Evolutionary conservation across 2,888 invertebrate genomes (phyloP).

Genomic region (Ephialtes manifestator): DNA sequence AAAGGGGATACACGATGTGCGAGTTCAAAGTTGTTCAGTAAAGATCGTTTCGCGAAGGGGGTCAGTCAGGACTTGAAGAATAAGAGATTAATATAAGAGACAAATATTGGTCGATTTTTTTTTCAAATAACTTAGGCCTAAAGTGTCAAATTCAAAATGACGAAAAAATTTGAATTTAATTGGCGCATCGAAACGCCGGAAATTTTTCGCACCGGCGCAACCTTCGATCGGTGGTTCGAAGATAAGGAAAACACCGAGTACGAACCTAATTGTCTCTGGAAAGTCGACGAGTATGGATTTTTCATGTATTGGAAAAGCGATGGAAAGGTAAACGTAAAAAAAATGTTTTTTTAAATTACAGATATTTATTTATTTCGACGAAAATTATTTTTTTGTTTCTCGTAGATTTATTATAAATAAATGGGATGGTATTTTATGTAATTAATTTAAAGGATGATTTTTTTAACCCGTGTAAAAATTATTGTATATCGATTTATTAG

Average conservation of each 20-base stretch:
- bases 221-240: conserved; percentile 90
- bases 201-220: conserved; percentile 87
- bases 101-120: conserved; percentile 1
- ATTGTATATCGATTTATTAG: no score
- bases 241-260: conserved; percentile 88
- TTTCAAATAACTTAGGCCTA: background rate
- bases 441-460: background rate
- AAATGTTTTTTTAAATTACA: background rate
- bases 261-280: conserved; percentile 88
- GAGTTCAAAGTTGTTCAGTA: conserved; percentile 45
- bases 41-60: conserved; percentile 35
- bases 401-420: background rate
- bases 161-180: conserved; percentile 90
- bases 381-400: background rate
- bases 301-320: conserved; percentile 90
- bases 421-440: background rate
- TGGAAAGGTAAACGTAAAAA: conserved; percentile 83
- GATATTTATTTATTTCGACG: background rate
- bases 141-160: conserved; percentile 85
- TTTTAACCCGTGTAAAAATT: no score
- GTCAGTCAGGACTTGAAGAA: conserved; percentile 20
- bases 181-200: conserved; percentile 89
- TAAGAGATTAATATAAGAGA: conserved; percentile 10
- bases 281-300: conserved; percentile 89
- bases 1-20: conserved; percentile 42